Base-by-base conservation (phyloP, 2,113 vertebrate genomes). In the Thymallus thymallus region DNA sequence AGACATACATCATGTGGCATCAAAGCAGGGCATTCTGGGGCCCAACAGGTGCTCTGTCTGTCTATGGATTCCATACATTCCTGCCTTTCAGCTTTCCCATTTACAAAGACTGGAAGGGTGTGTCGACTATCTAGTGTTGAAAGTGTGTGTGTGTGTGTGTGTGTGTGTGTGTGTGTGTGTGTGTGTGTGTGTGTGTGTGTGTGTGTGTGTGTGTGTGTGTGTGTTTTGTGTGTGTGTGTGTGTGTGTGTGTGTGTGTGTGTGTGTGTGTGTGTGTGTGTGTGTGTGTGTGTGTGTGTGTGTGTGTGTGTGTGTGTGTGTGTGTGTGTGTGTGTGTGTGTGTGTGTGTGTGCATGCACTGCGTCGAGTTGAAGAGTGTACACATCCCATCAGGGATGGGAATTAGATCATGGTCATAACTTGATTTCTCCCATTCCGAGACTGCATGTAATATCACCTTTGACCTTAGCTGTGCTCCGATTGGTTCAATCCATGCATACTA, bases 61-160 rank as follows among this genome's bases (percentile, higher is more conserved):
- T 81, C 81, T 81, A 48, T 80, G 83, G 62, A 86, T 88, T 73
- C 85, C 86, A 85, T 48, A 70, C 77, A 85, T 87, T 86, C 87
- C 73, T 79, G 26, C 23, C 30, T n/a, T 56, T 66, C 74, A 73
- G 29, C 56, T 72, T 72, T 41, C 26, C 35, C 60, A 67, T 70
- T 12, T 60, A 74, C 45, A 56, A 69, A 62, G 22, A 6, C 26
- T 9, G 29, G 45, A 51, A 20, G 64, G 32, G 26, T 68, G 48
- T 74, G 46, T 66, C 60, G 18, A n/a, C n/a, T 60, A 16, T 60
- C n/a, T 60, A 22, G 48, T 51, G 48, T 16, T 51, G 48, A 51
- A 41, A 41, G 3, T 51, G 26, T 46, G 22, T 72, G 30, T 75
- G 69, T 71, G 26, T 69, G 69, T 72, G 69, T 48, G 76, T 77